A percentile compares a stretch with the other conserved stretches of the same genome.
Conservation (phyloP, 2,113 vertebrate species). For the human region DNA sequence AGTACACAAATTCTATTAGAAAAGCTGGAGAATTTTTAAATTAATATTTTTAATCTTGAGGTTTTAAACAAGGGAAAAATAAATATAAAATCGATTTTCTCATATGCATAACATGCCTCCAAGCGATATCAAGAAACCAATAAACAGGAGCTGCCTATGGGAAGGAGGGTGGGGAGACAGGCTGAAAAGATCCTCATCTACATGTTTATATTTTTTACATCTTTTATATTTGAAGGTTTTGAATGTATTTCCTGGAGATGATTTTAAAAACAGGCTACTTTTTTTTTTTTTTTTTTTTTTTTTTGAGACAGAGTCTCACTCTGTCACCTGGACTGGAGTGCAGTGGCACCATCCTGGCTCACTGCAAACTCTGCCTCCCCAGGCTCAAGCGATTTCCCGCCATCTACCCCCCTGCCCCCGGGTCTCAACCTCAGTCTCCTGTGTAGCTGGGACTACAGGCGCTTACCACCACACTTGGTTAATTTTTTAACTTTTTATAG, state of each 20-base stretch:
- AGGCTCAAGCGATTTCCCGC: too few species aligned
- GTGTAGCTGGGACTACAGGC: too few species aligned
- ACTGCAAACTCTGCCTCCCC: too few species aligned
- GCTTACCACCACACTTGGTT: too few species aligned
- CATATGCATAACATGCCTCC: background rate
- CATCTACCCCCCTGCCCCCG: too few species aligned
- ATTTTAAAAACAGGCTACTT: background rate
- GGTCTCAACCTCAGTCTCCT: too few species aligned
- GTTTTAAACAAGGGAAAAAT: background rate
- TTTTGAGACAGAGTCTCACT: background rate
- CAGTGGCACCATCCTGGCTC: too few species aligned
- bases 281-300: background rate
- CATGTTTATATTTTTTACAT: background rate
- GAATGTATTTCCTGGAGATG: background rate
- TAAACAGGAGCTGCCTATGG: background rate
- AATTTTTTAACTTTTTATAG: too few species aligned
- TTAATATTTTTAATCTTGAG: background rate
- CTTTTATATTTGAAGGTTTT: background rate
- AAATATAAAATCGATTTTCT: background rate
- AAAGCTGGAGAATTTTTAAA: slow-evolving; percentile 14
- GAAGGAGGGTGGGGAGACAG: background rate
- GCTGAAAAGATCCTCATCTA: background rate
- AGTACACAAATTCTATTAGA: background rate
- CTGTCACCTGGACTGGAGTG: too few species aligned
- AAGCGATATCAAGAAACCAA: background rate